Evolutionary conservation across 2,888 invertebrate species (phyloP).

Genomic region (Branchellion lobata): DNA sequence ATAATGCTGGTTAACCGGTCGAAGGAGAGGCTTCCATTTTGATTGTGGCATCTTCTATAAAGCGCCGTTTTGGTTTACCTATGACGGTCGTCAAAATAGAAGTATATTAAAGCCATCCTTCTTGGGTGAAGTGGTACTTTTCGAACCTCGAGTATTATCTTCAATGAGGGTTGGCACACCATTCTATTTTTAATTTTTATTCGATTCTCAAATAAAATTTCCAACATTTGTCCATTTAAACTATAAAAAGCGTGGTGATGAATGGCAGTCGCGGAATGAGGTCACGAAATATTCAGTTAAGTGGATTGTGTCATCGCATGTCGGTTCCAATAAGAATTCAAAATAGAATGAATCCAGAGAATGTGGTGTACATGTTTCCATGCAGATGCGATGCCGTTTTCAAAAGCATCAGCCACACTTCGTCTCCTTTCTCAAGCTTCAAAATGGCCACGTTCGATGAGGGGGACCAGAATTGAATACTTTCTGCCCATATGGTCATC

Average conservation of each 20-base stretch:
- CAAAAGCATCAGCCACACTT: slow-evolving; percentile 44
- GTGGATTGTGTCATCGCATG: too few relatives aligned
- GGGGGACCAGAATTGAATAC: slow-evolving; percentile 60
- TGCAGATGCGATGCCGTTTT: slow-evolving; percentile 42
- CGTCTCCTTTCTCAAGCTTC: slow-evolving; percentile 56
- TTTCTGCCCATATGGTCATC: slow-evolving; percentile 61
- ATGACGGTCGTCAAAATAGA: slow-evolving; percentile 2
- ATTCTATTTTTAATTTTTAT: too few relatives aligned
- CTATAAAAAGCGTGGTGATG: too few relatives aligned
- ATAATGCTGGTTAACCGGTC: background rate
- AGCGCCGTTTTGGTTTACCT: background rate
- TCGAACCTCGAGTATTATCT: slow-evolving; percentile 14
- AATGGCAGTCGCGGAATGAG: too few relatives aligned
- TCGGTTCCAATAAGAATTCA: background rate
- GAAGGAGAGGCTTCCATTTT: background rate
- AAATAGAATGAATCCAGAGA: slow-evolving; percentile 42
- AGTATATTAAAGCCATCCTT: background rate
- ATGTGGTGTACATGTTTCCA: slow-evolving; percentile 45
- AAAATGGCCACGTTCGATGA: slow-evolving; percentile 58
- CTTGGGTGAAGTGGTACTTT: slow-evolving; percentile 4
- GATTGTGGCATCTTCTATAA: background rate
- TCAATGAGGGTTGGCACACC: too few relatives aligned
- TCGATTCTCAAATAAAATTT: too few relatives aligned
- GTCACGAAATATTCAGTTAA: too few relatives aligned
- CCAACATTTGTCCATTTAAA: too few relatives aligned